Evolutionary conservation across 2,888 invertebrate species (phyloP), one percentile per base, ranked within the genome.

Genomic region (Harpagoxenus sublaevis): DNA sequence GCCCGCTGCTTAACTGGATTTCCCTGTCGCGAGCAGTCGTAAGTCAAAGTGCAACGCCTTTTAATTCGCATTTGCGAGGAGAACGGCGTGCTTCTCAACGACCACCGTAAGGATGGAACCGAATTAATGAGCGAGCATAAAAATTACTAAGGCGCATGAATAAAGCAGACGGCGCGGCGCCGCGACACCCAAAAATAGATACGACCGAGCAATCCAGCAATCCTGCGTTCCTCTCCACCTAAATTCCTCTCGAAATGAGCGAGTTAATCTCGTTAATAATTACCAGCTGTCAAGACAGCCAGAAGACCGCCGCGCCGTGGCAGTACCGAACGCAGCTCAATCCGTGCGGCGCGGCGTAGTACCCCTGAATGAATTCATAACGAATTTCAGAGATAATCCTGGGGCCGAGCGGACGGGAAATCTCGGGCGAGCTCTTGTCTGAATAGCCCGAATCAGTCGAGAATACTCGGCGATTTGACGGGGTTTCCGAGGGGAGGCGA

Each of bases 391-490:
- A 70, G 60, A 79, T 79, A 84, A 79, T 84, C 70, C 35, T 23
- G 51, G 39, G 42, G 12, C 51, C 51, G n/a, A 68, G 53, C 53
- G 51, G n/a, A 31, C 75, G 71, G 60, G 73, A 78, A 75, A 83
- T 78, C 77, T 73, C 84, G 55, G 45, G 57, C 78, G 62, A 57
- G 74, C 79, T 84, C 81, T 62, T 63, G 62, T 78, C 75, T 60
- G 81, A 83, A 82, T 73, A 73, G 84, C 63, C 65, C 79, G 74
- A 87, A 85, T 87, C 88, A 73, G 63, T 53, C 57, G 65, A 79
- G 39, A 53, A 78, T 77, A 79, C 79, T 63, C 62, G 85, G 70
- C 77, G 65, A 87, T 86, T 83, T 79, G 65, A 70, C 60, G 75
- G 77, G 60, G 42, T 45, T 70, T 79, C 65, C 45, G 48, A 48